A percentile compares a stretch with the other conserved stretches of the same genome.
Conservation (phyloP, 1,140 invertebrate species). For the Parapsyche elsis region DNA sequence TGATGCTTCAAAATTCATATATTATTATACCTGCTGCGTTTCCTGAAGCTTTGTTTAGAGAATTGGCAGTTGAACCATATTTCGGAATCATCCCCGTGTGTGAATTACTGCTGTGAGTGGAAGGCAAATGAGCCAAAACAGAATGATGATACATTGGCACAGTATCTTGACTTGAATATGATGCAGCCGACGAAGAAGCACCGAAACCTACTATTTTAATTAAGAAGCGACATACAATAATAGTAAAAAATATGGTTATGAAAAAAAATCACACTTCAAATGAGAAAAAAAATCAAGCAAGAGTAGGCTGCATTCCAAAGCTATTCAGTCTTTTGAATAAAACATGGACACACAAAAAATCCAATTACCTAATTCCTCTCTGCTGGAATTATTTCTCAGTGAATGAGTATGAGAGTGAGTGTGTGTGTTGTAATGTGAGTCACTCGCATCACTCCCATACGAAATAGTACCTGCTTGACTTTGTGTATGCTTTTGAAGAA, state of each 20-base stretch:
- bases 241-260: too few species aligned
- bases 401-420: conserved; percentile 57
- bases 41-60: conserved; percentile 48
- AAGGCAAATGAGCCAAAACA: conserved; percentile 63
- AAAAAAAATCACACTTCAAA: too few species aligned
- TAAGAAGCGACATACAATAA: neutral
- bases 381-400: conserved; percentile 65
- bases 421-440: conserved; percentile 54
- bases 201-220: conserved; percentile 58
- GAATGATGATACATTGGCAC: conserved; percentile 59
- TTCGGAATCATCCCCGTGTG: conserved; percentile 46
- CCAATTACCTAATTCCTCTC: conserved; percentile 64
- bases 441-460: conserved; percentile 64
- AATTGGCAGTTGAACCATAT: conserved; percentile 54
- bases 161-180: conserved; percentile 65
- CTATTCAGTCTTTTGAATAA: neutral
- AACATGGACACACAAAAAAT: neutral
- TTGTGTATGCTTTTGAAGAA: conserved; percentile 84
- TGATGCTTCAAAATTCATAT: neutral
- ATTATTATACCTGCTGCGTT: conserved; percentile 36
- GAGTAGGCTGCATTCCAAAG: neutral
- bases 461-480: conserved; percentile 71
- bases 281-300: too few species aligned
- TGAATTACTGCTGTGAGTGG: conserved; percentile 56
- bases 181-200: conserved; percentile 61